Percentiles rank a stretch among this genome's conserved stretches.
These are phyloP conservation scores for Hycleus cichorii DNA, from an alignment of 1,140 invertebrate species.

Conservation along the genomic window DNA sequence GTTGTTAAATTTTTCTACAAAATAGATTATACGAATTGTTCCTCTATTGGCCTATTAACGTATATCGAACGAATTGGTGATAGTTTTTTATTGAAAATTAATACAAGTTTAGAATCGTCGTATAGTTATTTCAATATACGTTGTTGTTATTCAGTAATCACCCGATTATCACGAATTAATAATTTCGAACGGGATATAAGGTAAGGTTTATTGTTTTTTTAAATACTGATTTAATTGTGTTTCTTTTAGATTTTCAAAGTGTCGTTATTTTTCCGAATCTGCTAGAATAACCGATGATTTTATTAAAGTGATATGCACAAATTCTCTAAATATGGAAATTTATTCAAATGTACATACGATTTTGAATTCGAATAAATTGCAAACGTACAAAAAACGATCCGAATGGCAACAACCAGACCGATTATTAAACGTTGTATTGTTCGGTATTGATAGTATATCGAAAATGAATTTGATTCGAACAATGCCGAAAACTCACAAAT, in stretches of 20 bases:
- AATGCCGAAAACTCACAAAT: conserved; percentile 56
- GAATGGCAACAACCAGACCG: conserved; percentile 12
- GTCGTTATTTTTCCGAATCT: conserved; percentile 40
- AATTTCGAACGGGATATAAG: conserved; percentile 23
- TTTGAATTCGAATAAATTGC: conserved; percentile 29
- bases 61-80: conserved; percentile 29
- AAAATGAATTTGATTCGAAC: conserved; percentile 58
- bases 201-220: conserved; percentile 10
- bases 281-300: conserved; percentile 40
- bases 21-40: conserved; percentile 51
- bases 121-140: conserved; percentile 22
- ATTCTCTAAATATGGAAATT: conserved; percentile 32
- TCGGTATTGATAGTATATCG: conserved; percentile 79
- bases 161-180: conserved; percentile 3
- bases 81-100: conserved; percentile 24
- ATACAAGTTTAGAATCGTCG: conserved; percentile 18
- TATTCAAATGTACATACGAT: conserved; percentile 49
- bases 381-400: conserved; percentile 3
- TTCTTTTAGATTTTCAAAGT: conserved; percentile 37
- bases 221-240: not conserved
- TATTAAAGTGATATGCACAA: conserved; percentile 42
- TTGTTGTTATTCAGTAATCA: conserved; percentile 26
- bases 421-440: conserved; percentile 56
- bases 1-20: conserved; percentile 53
- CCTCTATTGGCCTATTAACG: conserved; percentile 31